These are phyloP conservation scores for Lepidurus packardi DNA, from an alignment of 1,140 invertebrate genomes.

Conservation along the genomic window DNA sequence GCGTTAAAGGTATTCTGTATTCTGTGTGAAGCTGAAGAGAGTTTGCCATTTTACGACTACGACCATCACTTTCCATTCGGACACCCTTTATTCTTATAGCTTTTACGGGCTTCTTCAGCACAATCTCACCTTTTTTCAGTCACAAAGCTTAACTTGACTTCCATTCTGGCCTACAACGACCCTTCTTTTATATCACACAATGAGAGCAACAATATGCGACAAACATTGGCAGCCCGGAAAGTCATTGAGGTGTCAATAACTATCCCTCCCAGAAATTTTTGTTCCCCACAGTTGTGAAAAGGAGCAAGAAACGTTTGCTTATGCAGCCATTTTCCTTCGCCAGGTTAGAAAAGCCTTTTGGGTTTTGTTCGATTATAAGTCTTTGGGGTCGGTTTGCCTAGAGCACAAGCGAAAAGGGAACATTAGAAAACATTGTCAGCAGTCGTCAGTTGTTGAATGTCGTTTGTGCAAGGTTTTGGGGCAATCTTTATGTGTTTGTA, in stretches of 20 bases:
- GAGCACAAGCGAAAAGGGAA: neutral
- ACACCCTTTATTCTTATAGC: neutral
- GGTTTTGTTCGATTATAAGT: slow-evolving; percentile 1
- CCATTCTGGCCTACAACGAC: slow-evolving; percentile 18
- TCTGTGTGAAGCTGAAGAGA: slow-evolving; percentile 9
- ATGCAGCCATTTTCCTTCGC: neutral
- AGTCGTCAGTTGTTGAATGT: slow-evolving; percentile 19
- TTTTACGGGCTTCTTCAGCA: slow-evolving; percentile 13
- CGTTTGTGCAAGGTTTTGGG: neutral
- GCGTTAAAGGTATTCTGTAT: neutral
- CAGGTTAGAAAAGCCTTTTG: neutral
- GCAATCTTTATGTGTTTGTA: slow-evolving; percentile 12
- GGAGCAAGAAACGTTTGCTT: neutral
- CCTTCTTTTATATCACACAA: slow-evolving; percentile 14
- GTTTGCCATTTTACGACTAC: slow-evolving; percentile 17
- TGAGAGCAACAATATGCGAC: neutral
- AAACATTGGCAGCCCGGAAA: slow-evolving; percentile 17
- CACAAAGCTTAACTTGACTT: slow-evolving; percentile 19
- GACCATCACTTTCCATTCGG: neutral
- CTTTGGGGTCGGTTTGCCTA: neutral
- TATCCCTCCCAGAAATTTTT: neutral
- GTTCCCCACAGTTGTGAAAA: neutral
- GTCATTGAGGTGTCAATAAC: slow-evolving; percentile 18
- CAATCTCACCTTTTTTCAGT: slow-evolving; percentile 1
- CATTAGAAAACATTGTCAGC: slow-evolving; percentile 10